A percentile compares a stretch with the other conserved stretches of the same genome.
phyloP scores from a whole-genome alignment of 2,797 vertebrate species.

The Moxostoma hubbsi region DNA sequence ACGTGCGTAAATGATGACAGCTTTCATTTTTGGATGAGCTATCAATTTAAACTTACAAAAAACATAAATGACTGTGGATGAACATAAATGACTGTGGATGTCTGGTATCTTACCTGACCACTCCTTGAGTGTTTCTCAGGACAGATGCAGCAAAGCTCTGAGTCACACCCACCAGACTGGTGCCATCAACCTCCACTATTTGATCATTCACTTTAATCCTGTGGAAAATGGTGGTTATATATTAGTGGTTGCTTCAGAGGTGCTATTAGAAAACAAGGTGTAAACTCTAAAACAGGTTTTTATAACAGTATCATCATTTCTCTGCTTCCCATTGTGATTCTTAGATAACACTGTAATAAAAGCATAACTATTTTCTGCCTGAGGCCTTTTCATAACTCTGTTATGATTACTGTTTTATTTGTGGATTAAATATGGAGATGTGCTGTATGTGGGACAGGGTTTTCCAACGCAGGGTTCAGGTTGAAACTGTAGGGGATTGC shows the following conservation, averaged over 20 bases:
- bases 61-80: too few relatives aligned
- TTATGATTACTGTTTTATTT: constrained; percentile 2
- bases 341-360: not conserved
- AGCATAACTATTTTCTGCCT: not conserved
- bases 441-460: not conserved
- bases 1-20: too few relatives aligned
- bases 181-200: constrained; percentile 97
- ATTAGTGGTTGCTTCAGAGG: not conserved
- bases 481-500: too few relatives aligned
- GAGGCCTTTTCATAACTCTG: constrained; percentile 7
- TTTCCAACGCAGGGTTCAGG: too few relatives aligned
- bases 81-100: too few relatives aligned
- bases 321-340: not conserved
- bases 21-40: too few relatives aligned
- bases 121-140: constrained; percentile 95
- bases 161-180: constrained; percentile 96
- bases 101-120: constrained; percentile 85
- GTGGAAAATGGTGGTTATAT: not conserved
- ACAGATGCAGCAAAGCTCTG: constrained; percentile 98
- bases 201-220: constrained; percentile 99
- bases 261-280: not conserved
- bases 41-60: not conserved
- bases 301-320: not conserved
- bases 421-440: not conserved
- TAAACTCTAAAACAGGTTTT: not conserved